Percentiles rank a stretch among this genome's conserved stretches.
These are phyloP conservation scores for Drosophila rufa DNA, from an alignment of 1,140 invertebrate genomes.

Conservation along the genomic window DNA sequence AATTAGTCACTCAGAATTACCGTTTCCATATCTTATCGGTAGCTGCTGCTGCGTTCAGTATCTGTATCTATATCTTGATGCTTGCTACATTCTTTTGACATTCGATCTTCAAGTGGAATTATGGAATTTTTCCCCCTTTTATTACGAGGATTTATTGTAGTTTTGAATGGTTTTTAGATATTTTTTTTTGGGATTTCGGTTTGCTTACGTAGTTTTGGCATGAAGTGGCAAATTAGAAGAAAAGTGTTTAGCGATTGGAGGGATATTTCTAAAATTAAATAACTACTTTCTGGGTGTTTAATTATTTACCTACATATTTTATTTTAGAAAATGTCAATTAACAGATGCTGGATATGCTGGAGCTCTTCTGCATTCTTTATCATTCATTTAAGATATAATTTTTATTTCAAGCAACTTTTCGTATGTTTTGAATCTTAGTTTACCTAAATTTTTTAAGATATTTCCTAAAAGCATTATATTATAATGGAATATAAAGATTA, in stretches of 20 bases:
- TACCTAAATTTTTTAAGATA: neutral
- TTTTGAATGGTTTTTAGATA: neutral
- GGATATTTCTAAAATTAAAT: neutral
- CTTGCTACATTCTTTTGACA: slow-evolving; percentile 4
- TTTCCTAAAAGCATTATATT: neutral
- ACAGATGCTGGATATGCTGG: neutral
- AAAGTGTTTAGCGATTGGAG: too few species aligned
- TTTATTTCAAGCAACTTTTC: neutral
- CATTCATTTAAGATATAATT: neutral
- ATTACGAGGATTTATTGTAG: neutral
- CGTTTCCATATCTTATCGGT: slow-evolving; percentile 39
- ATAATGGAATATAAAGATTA: neutral
- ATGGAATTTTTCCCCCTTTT: slow-evolving; percentile 8
- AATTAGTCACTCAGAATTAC: slow-evolving; percentile 9
- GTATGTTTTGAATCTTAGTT: neutral
- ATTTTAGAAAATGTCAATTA: too few species aligned
- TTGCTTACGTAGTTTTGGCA: neutral
- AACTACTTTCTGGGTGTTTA: neutral
- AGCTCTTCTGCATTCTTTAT: neutral
- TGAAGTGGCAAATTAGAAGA: neutral
- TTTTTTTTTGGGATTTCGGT: neutral
- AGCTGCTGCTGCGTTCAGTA: slow-evolving; percentile 10
- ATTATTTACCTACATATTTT: neutral
- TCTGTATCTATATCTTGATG: slow-evolving; percentile 24
- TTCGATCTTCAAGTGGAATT: slow-evolving; percentile 1